Percentiles rank a stretch among this genome's conserved stretches.
Evolutionary conservation across 2,888 invertebrate species (phyloP).

Genomic region (Bombylius discolor): DNA sequence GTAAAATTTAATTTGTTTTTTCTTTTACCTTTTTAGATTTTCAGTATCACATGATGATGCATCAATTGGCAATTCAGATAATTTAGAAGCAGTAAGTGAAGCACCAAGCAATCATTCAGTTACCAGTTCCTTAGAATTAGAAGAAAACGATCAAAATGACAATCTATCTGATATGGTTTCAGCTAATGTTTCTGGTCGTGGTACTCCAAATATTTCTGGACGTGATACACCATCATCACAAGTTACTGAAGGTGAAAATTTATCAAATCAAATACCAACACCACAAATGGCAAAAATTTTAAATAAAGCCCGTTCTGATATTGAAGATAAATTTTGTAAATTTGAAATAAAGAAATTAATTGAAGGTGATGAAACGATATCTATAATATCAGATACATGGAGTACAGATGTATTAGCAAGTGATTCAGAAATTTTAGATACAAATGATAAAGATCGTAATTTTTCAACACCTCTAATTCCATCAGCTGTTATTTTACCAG

Average conservation of each 20-base stretch:
- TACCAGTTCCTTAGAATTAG: slow-evolving; percentile 77
- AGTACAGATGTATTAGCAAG: slow-evolving; percentile 95
- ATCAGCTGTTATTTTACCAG: slow-evolving; percentile 35
- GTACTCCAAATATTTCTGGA: slow-evolving; percentile 91
- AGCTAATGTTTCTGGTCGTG: slow-evolving; percentile 83
- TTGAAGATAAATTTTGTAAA: slow-evolving; percentile 97
- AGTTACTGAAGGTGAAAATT: slow-evolving; percentile 64
- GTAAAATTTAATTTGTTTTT: not conserved
- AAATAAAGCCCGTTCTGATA: slow-evolving; percentile 78
- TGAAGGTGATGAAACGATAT: slow-evolving; percentile 87
- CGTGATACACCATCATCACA: slow-evolving; percentile 93
- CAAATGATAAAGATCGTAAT: slow-evolving; percentile 47
- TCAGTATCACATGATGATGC: slow-evolving; percentile 85
- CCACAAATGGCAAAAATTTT: slow-evolving; percentile 49
- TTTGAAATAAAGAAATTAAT: slow-evolving; percentile 80
- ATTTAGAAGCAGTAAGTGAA: slow-evolving; percentile 88
- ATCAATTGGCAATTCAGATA: slow-evolving; percentile 84
- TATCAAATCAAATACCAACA: slow-evolving; percentile 38
- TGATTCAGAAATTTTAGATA: slow-evolving; percentile 87
- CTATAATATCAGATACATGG: slow-evolving; percentile 97
- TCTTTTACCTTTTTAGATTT: slow-evolving; percentile 39
- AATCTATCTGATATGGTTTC: slow-evolving; percentile 96
- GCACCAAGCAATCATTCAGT: slow-evolving; percentile 93
- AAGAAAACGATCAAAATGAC: slow-evolving; percentile 77
- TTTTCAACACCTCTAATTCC: slow-evolving; percentile 38